Base-by-base conservation (phyloP, 1,140 invertebrate species). In the Drosophila tsacasi region DNA sequence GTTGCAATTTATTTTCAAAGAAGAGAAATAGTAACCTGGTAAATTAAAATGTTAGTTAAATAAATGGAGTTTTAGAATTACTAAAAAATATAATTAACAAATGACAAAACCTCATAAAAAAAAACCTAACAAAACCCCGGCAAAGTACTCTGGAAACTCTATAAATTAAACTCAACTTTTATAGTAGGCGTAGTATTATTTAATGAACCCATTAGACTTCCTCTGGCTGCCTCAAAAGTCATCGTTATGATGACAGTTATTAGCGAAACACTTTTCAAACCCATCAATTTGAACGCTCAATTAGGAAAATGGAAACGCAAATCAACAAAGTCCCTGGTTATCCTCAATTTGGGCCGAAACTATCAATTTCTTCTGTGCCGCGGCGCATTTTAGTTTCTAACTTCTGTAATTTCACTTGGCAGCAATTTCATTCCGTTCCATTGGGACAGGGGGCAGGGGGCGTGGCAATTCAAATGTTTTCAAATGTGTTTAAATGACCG, bases 251-350 rank as follows among this genome's bases (percentile, higher is more conserved):
- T 63, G 13, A 37, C 47, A 44, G 67, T 35, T 52, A 54, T 69
- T 71, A 54, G 23, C 21, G 39, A 23, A 17, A 39, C 66, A 23
- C 30, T 65, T 68, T 42, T 21, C 27, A 23, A 66, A 25, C 27
- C 63, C 65, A 50, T 54, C 63, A 71, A 55, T 71, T 57, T 68
- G 12, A 71, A 71, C 67, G 67, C 67, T 71, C 67, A 71, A 71
- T 71, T 71, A 57, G 64, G 46, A 40, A 71, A 57, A 57, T 71
- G 63, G 64, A 71, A 71, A 60, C 13, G 58, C 25, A 19, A 46
- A 67, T 67, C 44, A 39, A 47, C 60, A 37, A 32, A 68, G 30
- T 52, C 49, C 21, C 15, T 68, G 49, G 64, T 57, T 71, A 57
- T 71, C 21, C 39, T 39, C 64, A 32, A 57, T 55, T 71, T 47